Percentiles rank a stretch among this genome's conserved stretches.
Evolutionary conservation across 92 coral and sea anemone species (phyloP).

Genomic region (Umimayanthus kanabou): DNA sequence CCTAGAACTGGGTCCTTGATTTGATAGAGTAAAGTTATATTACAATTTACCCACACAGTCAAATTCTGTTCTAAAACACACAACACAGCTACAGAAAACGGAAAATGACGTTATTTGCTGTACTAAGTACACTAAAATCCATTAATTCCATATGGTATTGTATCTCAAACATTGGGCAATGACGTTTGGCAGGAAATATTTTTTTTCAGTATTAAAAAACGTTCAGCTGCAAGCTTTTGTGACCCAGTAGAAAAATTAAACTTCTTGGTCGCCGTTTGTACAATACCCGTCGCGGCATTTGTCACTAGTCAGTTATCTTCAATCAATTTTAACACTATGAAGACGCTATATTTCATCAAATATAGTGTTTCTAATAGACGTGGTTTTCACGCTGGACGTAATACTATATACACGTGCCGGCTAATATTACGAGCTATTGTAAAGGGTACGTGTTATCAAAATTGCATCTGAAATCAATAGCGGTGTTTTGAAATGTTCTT

Average conservation of each 20-base stretch:
- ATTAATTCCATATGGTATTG: not conserved
- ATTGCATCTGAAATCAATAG: slow-evolving; percentile 10
- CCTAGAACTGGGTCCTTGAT: not conserved
- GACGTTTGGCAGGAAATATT: not conserved
- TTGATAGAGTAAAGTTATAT: not conserved
- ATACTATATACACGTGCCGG: too few relatives aligned
- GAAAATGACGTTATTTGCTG: not conserved
- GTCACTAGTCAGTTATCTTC: not conserved
- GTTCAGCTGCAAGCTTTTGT: not conserved
- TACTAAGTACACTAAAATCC: not conserved
- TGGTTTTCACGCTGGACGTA: not conserved
- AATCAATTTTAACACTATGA: not conserved
- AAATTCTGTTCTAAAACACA: not conserved
- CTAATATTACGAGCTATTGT: not conserved
- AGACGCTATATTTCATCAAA: not conserved
- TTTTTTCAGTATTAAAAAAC: not conserved
- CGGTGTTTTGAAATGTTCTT: not conserved
- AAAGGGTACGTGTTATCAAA: not conserved
- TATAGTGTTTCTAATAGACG: not conserved
- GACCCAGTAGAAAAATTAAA: not conserved
- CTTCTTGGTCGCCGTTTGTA: not conserved
- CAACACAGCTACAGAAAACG: not conserved
- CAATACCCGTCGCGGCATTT: not conserved
- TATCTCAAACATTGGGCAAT: not conserved
- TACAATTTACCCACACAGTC: not conserved